Evolutionary conservation across 2,888 invertebrate species (phyloP), one percentile per base, ranked within the genome.

Genomic region (Sphaerophoria taeniata): DNA sequence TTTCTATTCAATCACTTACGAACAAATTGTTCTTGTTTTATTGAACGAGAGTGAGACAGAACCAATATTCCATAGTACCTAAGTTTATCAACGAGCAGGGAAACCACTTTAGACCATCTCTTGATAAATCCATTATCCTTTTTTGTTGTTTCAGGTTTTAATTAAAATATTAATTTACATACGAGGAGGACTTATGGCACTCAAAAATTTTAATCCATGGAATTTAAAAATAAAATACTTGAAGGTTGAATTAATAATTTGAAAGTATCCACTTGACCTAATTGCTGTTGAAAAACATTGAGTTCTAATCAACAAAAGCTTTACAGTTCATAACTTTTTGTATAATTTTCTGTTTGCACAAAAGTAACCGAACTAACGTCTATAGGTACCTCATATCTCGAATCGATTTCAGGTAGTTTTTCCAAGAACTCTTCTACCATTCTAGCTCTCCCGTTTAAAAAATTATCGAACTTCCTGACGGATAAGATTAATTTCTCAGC

Each of bases 351-450:
- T n/a, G n/a, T n/a, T n/a, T n/a, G n/a, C n/a, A n/a, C n/a, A n/a
- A n/a, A 61, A 31, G 2, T 43, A 61, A 11, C 11, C 11, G 3
- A 31, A 61, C n/a, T n/a, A 61, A 12, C 24, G 4, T 43, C 14
- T 70, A 43, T 43, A 31, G 3, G 89, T 87, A 89, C 90, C 90
- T 91, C 91, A 90, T 91, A 91, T 78, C 91, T 90, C 87, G 91
- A 91, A 87, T 91, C 92, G 87, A 91, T 92, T 88, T 91, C 91
- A 74, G 92, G 92, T 84, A 92, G 88, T 88, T 92, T 92, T 88
- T 92, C 90, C 77, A 92, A 89, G 88, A 91, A 92, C 89, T 92
- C 92, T 88, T 92, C 92, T 82, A 92, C 92, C 92, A 92, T 92
- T 9, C n/a, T 36, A 39, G n/a, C 39, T 24, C 51, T 83, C 74